These are phyloP conservation scores for Meloidogyne hapla DNA, from an alignment of 1,140 invertebrate genomes.

Conservation along the genomic window DNA sequence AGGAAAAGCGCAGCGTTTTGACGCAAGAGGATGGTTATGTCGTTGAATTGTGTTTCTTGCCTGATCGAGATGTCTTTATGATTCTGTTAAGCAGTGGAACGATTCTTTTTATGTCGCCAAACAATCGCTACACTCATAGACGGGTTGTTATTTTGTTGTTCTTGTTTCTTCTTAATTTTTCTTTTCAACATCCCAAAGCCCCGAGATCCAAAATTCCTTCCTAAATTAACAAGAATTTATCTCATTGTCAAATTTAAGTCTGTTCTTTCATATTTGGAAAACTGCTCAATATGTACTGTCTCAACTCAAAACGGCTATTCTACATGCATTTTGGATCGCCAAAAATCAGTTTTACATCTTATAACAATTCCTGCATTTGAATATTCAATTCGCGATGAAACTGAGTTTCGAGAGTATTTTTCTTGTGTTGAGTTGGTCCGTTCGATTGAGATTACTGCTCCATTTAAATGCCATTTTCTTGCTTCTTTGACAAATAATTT, in stretches of 20 bases:
- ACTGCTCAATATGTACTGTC: conserved; percentile 6
- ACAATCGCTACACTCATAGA: neutral
- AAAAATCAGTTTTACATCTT: conserved; percentile 5
- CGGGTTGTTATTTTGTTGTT: neutral
- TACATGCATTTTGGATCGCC: conserved; percentile 13
- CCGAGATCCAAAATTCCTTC: no score
- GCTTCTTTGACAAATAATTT: neutral
- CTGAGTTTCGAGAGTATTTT: neutral
- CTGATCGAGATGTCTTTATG: conserved; percentile 30
- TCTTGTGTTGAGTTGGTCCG: conserved; percentile 10
- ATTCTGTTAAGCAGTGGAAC: conserved; percentile 17
- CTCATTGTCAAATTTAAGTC: conserved; percentile 9
- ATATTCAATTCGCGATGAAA: conserved; percentile 10
- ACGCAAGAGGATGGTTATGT: conserved; percentile 3
- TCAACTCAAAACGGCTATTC: neutral
- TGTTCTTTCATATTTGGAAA: neutral
- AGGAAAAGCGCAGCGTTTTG: conserved; percentile 15
- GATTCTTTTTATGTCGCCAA: neutral
- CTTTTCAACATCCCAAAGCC: no score
- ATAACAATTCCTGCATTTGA: conserved; percentile 13
- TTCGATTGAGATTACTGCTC: neutral
- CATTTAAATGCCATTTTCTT: conserved; percentile 10
- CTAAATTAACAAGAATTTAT: no score
- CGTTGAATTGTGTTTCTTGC: conserved; percentile 22
- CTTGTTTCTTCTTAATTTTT: neutral